These are phyloP conservation scores for Aphodius granarius DNA, from an alignment of 2,888 invertebrate genomes.

Conservation along the genomic window DNA sequence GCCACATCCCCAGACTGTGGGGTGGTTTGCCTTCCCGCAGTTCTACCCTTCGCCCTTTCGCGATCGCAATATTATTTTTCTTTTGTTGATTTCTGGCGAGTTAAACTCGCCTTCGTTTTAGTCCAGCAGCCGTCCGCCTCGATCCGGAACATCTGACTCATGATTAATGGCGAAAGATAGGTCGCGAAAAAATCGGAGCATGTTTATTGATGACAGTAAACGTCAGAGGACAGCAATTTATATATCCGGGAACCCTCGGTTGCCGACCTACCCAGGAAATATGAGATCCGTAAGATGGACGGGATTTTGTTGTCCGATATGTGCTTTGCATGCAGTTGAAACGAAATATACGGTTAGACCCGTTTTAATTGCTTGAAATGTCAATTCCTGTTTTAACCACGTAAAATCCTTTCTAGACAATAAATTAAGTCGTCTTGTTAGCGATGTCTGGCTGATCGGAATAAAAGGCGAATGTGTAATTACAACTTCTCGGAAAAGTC, in stretches of 20 bases:
- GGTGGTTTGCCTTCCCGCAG: neutral
- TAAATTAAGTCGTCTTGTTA: neutral
- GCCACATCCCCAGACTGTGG: neutral
- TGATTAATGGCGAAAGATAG: slow-evolving; percentile 44
- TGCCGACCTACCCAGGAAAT: neutral
- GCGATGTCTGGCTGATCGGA: neutral
- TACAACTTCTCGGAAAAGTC: neutral
- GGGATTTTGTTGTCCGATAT: neutral
- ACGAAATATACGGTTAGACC: neutral
- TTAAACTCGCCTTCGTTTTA: neutral
- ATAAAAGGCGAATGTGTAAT: neutral
- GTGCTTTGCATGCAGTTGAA: neutral
- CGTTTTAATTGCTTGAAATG: no score
- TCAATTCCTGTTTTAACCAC: neutral
- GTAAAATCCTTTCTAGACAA: neutral
- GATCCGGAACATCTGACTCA: slow-evolving; percentile 36
- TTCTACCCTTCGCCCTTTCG: neutral
- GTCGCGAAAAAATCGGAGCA: slow-evolving; percentile 42
- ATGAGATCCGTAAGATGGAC: neutral
- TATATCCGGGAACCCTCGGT: slow-evolving; percentile 39
- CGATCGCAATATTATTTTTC: slow-evolving; percentile 12
- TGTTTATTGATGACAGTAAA: slow-evolving; percentile 46
- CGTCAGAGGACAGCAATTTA: slow-evolving; percentile 45
- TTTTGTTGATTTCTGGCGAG: slow-evolving; percentile 15
- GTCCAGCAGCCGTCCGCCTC: neutral